Conservation (phyloP, 2,797 vertebrate genomes). For the Coracias cyanogaster region DNA sequence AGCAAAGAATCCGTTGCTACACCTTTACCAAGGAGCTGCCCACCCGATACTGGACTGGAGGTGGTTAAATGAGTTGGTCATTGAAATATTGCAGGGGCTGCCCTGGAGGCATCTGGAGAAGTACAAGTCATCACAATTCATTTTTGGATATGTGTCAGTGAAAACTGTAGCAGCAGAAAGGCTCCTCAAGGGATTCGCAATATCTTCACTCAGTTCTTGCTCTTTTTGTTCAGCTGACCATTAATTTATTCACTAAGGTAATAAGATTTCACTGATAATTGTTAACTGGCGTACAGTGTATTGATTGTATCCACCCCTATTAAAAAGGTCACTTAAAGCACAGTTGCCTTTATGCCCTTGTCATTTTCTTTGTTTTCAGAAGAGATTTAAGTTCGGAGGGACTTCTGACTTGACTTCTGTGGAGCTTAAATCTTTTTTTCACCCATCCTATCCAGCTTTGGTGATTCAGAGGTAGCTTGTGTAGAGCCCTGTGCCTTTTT, state of each 20-base stretch:
- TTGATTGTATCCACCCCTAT: conserved; percentile 17
- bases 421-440: neutral
- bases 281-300: neutral
- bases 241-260: conserved; percentile 41
- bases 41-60: neutral
- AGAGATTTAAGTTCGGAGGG: neutral
- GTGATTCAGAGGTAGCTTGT: neutral
- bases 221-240: neutral
- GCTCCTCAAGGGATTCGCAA: neutral
- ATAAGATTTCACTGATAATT: neutral
- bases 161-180: neutral
- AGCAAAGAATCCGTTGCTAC: conserved; percentile 92
- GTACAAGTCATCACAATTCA: neutral
- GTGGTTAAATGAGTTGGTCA: neutral
- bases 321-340: conserved; percentile 22
- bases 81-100: neutral
- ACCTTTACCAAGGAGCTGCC: conserved; percentile 76
- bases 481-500: neutral
- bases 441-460: neutral
- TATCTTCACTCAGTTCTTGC: neutral
- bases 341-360: neutral
- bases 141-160: neutral
- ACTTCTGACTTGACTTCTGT: neutral
- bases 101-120: neutral
- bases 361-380: neutral